Percentiles rank a stretch among this genome's conserved stretches.
Conservation (phyloP, 2,797 vertebrate genomes). For the Cetoscarus ocellatus region DNA sequence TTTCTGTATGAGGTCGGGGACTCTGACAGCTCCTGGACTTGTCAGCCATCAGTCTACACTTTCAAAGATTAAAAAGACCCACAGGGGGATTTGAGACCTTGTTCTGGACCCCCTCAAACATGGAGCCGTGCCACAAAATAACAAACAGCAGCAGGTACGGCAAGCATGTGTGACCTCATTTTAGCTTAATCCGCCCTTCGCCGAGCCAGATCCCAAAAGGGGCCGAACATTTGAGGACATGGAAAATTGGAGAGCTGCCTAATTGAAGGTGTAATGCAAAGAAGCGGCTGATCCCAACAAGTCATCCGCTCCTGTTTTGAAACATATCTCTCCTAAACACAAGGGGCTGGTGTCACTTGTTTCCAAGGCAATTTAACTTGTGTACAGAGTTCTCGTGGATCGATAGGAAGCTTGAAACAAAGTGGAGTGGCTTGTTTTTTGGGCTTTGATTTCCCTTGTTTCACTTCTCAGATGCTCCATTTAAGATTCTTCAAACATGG, state of each 20-base stretch:
- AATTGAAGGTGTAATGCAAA: slow-evolving; percentile 1
- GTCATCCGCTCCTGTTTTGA: slow-evolving; percentile 25
- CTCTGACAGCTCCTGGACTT: slow-evolving; percentile 39
- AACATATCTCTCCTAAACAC: slow-evolving; percentile 6
- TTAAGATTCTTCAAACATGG: not conserved
- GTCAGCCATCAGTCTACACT: slow-evolving; percentile 50
- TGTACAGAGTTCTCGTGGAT: slow-evolving; percentile 32
- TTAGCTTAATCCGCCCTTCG: slow-evolving; percentile 51
- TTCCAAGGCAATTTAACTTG: slow-evolving; percentile 47
- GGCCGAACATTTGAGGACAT: slow-evolving; percentile 23
- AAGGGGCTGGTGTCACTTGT: slow-evolving; percentile 29
- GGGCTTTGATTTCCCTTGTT: slow-evolving; percentile 18
- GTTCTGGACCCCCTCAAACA: slow-evolving; percentile 15
- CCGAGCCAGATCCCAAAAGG: slow-evolving; percentile 42
- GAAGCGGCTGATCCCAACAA: slow-evolving; percentile 11
- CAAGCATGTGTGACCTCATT: slow-evolving; percentile 62
- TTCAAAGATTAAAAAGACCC: slow-evolving; percentile 49
- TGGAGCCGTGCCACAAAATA: slow-evolving; percentile 25
- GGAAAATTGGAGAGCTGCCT: slow-evolving; percentile 36
- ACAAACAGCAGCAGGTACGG: slow-evolving; percentile 34
- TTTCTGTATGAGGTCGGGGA: slow-evolving; percentile 33
- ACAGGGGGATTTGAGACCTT: slow-evolving; percentile 25
- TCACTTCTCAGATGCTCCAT: not conserved
- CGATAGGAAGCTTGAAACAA: slow-evolving; percentile 29
- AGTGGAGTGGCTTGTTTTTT: slow-evolving; percentile 22